Evolutionary conservation across 1,140 invertebrate species (phyloP), one percentile per base, ranked within the genome.

Genomic region (Drosophila auraria): DNA sequence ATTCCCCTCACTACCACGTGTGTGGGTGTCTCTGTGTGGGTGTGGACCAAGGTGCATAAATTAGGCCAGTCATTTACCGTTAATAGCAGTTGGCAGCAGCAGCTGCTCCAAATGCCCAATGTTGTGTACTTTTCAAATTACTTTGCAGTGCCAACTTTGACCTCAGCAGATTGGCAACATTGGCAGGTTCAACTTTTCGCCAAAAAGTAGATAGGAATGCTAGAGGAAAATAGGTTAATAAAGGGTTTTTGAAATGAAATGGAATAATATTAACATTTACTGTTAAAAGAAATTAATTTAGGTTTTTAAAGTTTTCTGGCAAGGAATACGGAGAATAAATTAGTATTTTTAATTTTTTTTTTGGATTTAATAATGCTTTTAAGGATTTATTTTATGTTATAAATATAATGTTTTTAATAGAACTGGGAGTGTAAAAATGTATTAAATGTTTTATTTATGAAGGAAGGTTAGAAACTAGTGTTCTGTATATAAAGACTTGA

Each of bases 11-110:
- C 60, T 42, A n/a, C 54, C 14, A 20, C 27, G 11, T 44, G 49
- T 38, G 51, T 64, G 51, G 60, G 36, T 45, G 20, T 36, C 17
- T 15, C 9, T 45, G 59, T 65, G 23, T 59, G 58, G 56, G 49
- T 49, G 25, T 66, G 27, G 62, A 82, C 61, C 60, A 66, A 71
- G 83, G 69, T 65, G 64, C 81, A 84, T 89, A 84, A 87, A 87
- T 87, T 89, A 78, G 78, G 84, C 84, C 72, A 89, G 78, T 84
- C 84, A 87, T 89, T 87, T 89, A 78, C 70, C 72, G 73, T 87
- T 87, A 87, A 87, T 81, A 84, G 78, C 72, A 78, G 83, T 79
- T 79, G 76, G 68, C 64, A 70, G 49, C 36, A 54, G 38, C 71
- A 73, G 71, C 70, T 73, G 70, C 70, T 73, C 70, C 56, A 73